Evolutionary conservation across 2,888 invertebrate species (phyloP), one percentile per base, ranked within the genome.

Genomic region (Drosophila pseudotalamancana): DNA sequence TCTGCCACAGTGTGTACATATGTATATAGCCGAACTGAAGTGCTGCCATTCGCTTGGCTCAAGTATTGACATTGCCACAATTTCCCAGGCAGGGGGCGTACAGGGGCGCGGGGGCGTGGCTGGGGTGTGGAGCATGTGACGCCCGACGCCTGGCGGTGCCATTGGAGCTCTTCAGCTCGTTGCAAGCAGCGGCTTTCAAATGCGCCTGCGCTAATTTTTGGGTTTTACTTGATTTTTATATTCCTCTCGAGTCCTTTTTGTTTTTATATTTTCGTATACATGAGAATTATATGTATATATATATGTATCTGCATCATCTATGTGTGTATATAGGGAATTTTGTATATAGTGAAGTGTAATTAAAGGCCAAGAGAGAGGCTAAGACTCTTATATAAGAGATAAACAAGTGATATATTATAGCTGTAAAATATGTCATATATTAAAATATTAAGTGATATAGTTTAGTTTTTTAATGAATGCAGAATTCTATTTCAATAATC

Each of bases 11-110:
- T 51, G 50, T 50, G 62, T 55, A 35, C 55, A 19, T 40, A 34
- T 65, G 18, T 72, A 71, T 35, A 67, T 55, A 76, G 56, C 62
- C 40, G 32, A 54, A 54, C 60, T 81, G 62, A 64, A 77, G 87
- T 65, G 81, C 76, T 83, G 80, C 83, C 77, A 83, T 83, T 83
- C 86, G 82, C 82, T 51, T 85, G 80, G 77, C 84, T 86, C 81
- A 81, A 78, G 76, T 64, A 74, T 74, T 83, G 83, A 73, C 76
- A 65, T 57, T 61, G 74, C 50, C 54, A 27, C 37, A 46, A 62
- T 64, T 43, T 51, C 37, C 43, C 46, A 49, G 61, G 37, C 48
- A 48, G 51, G 48, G 6, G 9, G 25, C 31, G 25, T 34, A 39
- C 23, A 21, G 21, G n/a, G 23, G 23, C 31, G 29, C n/a, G 29